Evolutionary conservation across 2,113 vertebrate genomes (phyloP), one percentile per base, ranked within the genome.

Genomic region (Leucosticte australis): DNA sequence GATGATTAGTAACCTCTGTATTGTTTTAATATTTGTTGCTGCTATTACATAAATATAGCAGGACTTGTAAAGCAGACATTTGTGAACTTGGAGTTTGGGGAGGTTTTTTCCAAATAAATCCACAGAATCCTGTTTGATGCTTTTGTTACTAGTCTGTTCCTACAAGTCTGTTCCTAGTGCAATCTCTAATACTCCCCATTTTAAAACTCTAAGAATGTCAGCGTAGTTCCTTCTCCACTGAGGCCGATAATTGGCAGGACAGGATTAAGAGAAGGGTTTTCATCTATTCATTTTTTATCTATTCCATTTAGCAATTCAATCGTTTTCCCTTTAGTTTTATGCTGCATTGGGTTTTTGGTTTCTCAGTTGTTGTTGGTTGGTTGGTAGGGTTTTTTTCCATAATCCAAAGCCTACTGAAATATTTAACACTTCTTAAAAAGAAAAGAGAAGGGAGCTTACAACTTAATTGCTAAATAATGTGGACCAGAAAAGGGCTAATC

Each of bases 301-400:
- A 37, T 55, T 68, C 13, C 5, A 33, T 31, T n/a, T 11, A 89
- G 4, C n/a, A 77, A 33, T 46, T 53, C 26, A 62, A 5, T 70
- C 37, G 4, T 60, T 87, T 77, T 60, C 10, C 5, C 2, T 28
- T 49, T 37, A 39, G 6, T 50, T 90, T 62, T 53, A 8, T 44
- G 12, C 27, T 78, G 31, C 0, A 0, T n/a, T 75, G 20, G 2
- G 9, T 10, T 89, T 75, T 14, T 19, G 7, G 1, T 12, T 49
- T 41, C 55, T 53, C 28, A 26, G 2, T 5, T 23, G 7, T 19
- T 64, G 13, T 20, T 47, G 7, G 1, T 77, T 20, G 8, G 6
- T 47, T 26, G 15, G 19, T 41, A 13, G 26, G 24, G 1, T 26
- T 83, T 79, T 62, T 24, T 67, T 7, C 47, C n/a, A 17, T 47